Percentiles rank a stretch among this genome's conserved stretches.
These are phyloP conservation scores for Trilocha varians DNA, from an alignment of 2,888 invertebrate species.

Conservation along the genomic window DNA sequence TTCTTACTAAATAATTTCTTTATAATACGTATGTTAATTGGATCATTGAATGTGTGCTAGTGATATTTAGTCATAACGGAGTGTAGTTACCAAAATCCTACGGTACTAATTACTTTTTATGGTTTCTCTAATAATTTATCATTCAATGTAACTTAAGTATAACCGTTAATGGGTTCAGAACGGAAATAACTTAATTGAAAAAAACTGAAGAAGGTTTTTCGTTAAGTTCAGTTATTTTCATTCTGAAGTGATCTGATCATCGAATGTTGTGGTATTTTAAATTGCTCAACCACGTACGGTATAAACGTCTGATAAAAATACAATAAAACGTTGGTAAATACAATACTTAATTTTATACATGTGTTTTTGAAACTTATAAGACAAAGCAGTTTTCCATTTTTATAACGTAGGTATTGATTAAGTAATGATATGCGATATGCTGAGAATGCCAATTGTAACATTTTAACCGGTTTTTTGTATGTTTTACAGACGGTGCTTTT, in stretches of 20 bases:
- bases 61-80: not conserved
- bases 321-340: slow-evolving; percentile 22
- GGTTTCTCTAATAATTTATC: slow-evolving; percentile 23
- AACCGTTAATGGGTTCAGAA: slow-evolving; percentile 27
- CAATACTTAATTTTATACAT: not conserved
- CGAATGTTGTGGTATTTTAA: slow-evolving; percentile 32
- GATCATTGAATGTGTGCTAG: not conserved
- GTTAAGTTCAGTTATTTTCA: not conserved
- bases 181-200: not conserved
- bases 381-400: slow-evolving; percentile 52
- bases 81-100: slow-evolving; percentile 1
- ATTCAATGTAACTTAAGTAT: not conserved
- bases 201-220: not conserved
- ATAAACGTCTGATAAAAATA: slow-evolving; percentile 23
- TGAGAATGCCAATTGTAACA: slow-evolving; percentile 55
- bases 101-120: slow-evolving; percentile 21
- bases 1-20: not conserved
- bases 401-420: slow-evolving; percentile 23
- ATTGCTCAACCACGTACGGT: slow-evolving; percentile 54
- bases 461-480: slow-evolving; percentile 64
- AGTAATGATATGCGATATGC: slow-evolving; percentile 21
- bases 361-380: slow-evolving; percentile 20
- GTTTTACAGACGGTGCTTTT: slow-evolving; percentile 72
- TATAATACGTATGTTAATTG: not conserved
- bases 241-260: slow-evolving; percentile 15